phyloP scores from a whole-genome alignment of 2,797 vertebrate genomes.

The Carapus acus region DNA sequence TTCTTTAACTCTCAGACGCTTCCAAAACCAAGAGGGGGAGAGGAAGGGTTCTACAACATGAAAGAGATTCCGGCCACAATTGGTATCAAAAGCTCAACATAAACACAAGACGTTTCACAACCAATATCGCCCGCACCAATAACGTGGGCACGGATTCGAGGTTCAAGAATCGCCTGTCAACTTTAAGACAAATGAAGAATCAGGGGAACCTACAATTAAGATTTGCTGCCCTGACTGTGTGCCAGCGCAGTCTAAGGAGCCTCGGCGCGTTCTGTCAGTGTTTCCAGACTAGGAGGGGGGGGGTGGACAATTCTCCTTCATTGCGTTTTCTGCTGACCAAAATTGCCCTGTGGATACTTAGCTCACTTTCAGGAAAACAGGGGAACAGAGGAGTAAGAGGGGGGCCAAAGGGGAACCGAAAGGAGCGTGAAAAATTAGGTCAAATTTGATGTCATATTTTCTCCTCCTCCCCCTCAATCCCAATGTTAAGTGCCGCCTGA shows the following conservation, averaged over 20 bases:
- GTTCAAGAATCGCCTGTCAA: slow-evolving; percentile 60
- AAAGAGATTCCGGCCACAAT: slow-evolving; percentile 45
- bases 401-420: slow-evolving; percentile 18
- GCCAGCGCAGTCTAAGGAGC: slow-evolving; percentile 51
- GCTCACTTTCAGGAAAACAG: slow-evolving; percentile 34
- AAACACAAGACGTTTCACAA: slow-evolving; percentile 49
- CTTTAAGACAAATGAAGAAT: slow-evolving; percentile 63
- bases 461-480: slow-evolving; percentile 21
- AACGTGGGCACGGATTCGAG: slow-evolving; percentile 56
- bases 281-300: slow-evolving; percentile 51
- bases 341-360: slow-evolving; percentile 56
- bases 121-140: slow-evolving; percentile 48
- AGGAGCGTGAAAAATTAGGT: slow-evolving; percentile 35
- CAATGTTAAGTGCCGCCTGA: slow-evolving; percentile 32
- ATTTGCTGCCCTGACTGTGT: slow-evolving; percentile 48
- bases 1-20: slow-evolving; percentile 28
- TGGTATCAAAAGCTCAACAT: slow-evolving; percentile 38
- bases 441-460: slow-evolving; percentile 38
- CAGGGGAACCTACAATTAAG: slow-evolving; percentile 66
- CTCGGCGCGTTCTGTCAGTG: slow-evolving; percentile 51
- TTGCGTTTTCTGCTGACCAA: slow-evolving; percentile 51
- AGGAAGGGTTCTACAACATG: slow-evolving; percentile 18
- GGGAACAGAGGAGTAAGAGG: slow-evolving; percentile 5
- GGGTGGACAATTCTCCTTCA: slow-evolving; percentile 27
- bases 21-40: slow-evolving; percentile 33